Evolutionary conservation across 1,140 invertebrate species (phyloP), one percentile per base, ranked within the genome.

Genomic region (Rhyacophila brunnea): DNA sequence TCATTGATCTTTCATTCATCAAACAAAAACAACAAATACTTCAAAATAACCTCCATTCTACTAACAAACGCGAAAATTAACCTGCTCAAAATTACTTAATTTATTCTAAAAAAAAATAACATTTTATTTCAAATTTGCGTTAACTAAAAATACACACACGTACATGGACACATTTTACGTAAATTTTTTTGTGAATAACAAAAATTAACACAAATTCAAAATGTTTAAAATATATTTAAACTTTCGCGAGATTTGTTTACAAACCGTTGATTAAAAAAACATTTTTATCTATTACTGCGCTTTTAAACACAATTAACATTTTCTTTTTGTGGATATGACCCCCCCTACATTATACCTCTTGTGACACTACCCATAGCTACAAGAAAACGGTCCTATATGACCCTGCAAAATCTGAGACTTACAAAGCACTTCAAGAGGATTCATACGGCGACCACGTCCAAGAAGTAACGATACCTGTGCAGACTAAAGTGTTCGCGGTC

Each of bases 401-500:
- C 80, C 90, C 90, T 62, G 86, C 87, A 72, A 88, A 89, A 77
- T 91, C 89, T 70, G 90, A 92, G 72, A 90, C 90, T 18, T 91
- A 85, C 81, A 88, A 87, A 80, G 89, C 87, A 67, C 82, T 92
- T 40, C 87, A 91, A 76, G 89, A 92, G 74, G 84, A 87, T 62
- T 80, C 82, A 68, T 71, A 81, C 32, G 82, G 82, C 36, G 80
- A 83, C 68, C 68, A 73, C 7, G 75, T 85, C 43, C 87, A 88
- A 55, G 88, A 90, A 75, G 80, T 86, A 55, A 80, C 80, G 62
- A 73, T 77, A 62, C 87, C 90, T 55, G 83, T 83, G 42, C 85
- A 87, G 69, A 81, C 85, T 64, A 89, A 85, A 78, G 83, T 91
- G 70, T 92, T 90, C 77, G 73, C 77, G 51, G 79, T 83, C 56